Evolutionary conservation across 30 jellyfish, hydroid and myxozoan species (phyloP).

Genomic region (Sanderia malayensis): DNA sequence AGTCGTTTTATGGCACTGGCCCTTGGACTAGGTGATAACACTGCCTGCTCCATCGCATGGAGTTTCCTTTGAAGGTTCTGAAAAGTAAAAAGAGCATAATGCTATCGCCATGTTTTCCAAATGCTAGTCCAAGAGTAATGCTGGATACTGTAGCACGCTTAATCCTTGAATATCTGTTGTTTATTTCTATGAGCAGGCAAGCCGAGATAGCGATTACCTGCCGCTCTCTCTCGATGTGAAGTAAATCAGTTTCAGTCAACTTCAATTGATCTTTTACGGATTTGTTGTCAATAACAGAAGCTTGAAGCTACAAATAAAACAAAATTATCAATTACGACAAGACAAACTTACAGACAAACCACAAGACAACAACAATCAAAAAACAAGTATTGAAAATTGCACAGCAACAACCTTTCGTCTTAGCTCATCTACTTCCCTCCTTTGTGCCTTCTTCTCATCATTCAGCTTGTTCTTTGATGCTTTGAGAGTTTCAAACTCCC

Average conservation of each 20-base stretch:
- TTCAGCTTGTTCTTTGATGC: slow-evolving; percentile 57
- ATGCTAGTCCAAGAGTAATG: too few species aligned
- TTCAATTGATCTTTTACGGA: slow-evolving; percentile 32
- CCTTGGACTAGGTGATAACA: slow-evolving; percentile 69
- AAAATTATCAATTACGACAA: too few species aligned
- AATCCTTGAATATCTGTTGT: too few species aligned
- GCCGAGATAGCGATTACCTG: too few species aligned
- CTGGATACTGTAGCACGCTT: too few species aligned
- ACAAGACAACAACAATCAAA: background rate
- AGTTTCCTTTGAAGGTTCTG: slow-evolving; percentile 46
- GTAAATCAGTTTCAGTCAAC: slow-evolving; percentile 50
- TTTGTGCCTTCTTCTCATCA: slow-evolving; percentile 37
- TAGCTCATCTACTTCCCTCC: slow-evolving; percentile 46
- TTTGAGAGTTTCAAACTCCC: slow-evolving; percentile 59
- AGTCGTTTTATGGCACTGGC: slow-evolving; percentile 61
- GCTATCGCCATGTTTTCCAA: too few species aligned
- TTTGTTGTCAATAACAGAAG: slow-evolving; percentile 11
- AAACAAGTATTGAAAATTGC: too few species aligned
- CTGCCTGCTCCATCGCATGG: slow-evolving; percentile 54
- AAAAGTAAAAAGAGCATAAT: too few species aligned
- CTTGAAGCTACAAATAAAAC: slow-evolving; percentile 50
- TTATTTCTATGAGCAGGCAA: too few species aligned
- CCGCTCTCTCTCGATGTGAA: slow-evolving; percentile 43
- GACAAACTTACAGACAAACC: too few species aligned
- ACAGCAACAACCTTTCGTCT: slow-evolving; percentile 53